Evolutionary conservation across 2,888 invertebrate species (phyloP).

Genomic region (Eupithecia dodoneata): DNA sequence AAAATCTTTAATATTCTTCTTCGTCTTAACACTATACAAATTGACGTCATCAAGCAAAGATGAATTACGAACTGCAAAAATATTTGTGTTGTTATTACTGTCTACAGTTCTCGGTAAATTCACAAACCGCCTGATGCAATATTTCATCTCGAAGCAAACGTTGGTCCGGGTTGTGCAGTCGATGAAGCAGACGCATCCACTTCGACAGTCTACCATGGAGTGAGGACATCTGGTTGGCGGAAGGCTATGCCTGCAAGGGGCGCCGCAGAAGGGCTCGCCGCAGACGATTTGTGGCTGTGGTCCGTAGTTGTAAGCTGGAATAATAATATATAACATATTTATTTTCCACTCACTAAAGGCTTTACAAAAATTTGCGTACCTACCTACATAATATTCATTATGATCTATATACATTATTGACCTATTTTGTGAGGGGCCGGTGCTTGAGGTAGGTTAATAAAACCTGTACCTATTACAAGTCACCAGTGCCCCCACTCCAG

Average conservation of each 20-base stretch:
- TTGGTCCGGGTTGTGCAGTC: slow-evolving; percentile 45
- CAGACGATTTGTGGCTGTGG: slow-evolving; percentile 36
- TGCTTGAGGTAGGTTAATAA: too few relatives aligned
- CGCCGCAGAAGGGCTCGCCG: slow-evolving; percentile 51
- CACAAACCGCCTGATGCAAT: slow-evolving; percentile 47
- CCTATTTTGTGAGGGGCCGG: too few relatives aligned
- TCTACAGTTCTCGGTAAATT: slow-evolving; percentile 28
- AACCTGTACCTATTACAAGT: too few relatives aligned
- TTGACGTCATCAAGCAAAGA: background rate
- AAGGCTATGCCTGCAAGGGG: slow-evolving; percentile 51
- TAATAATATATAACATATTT: too few relatives aligned
- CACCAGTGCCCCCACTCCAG: too few relatives aligned
- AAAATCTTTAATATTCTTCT: background rate
- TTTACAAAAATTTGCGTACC: too few relatives aligned
- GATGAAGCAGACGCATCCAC: slow-evolving; percentile 56
- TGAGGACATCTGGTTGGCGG: slow-evolving; percentile 57
- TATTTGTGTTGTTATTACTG: background rate
- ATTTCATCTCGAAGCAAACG: slow-evolving; percentile 53
- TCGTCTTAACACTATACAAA: background rate
- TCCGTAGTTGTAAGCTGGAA: background rate
- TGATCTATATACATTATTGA: too few relatives aligned
- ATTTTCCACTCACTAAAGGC: too few relatives aligned
- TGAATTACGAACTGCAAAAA: background rate
- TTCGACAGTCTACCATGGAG: slow-evolving; percentile 47
- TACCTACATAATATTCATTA: too few relatives aligned